Base-by-base conservation (phyloP, 2,113 vertebrate species). In the Stegostoma tigrinum region DNA sequence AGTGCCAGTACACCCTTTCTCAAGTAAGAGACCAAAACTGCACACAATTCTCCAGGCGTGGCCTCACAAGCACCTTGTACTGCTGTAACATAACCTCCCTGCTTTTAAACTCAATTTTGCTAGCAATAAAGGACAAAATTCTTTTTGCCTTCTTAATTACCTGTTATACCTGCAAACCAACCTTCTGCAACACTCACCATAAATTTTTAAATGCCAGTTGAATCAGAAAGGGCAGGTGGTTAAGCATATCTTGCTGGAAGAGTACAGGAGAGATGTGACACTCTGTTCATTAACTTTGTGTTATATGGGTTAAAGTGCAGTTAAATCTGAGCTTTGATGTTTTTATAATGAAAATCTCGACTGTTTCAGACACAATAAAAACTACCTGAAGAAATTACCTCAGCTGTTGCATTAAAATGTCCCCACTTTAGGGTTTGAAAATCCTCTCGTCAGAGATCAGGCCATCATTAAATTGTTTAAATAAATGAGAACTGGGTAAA, bases 201-300 rank as follows among this genome's bases (percentile, higher is more conserved):
- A 95, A 95, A 95, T 48, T 42, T 72, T 72, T 72, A 75, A 70
- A 95, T 70, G 94, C 34, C 67, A 95, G 12, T 48, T 48, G 52
- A 72, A 52, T 75, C 67, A 95, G 94, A 27, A 27, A 30, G 68
- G 45, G 19, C 67, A 94, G 91, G 91, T 94, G n/a, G n/a, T 38
- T 42, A 90, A 87, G 48, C 52, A 34, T 90, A 64, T 67, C 8
- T 66, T n/a, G 0, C 19, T 8, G 34, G 24, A 34, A n/a, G n/a
- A 66, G 67, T 61, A 66, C 61, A 66, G 61, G 34, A 66, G 38
- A 64, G 61, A 93, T 66, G 15, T 91, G 89, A 91, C 89, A 91
- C 64, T 64, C 30, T 91, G 55, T 91, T 91, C 55, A 42, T 93
- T 93, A 66, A 66, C 89, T 93, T 66, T n/a, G 34, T 66, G 89